Conservation (phyloP, 92 coral and sea anemone genomes). For the Heliopora coerulea region DNA sequence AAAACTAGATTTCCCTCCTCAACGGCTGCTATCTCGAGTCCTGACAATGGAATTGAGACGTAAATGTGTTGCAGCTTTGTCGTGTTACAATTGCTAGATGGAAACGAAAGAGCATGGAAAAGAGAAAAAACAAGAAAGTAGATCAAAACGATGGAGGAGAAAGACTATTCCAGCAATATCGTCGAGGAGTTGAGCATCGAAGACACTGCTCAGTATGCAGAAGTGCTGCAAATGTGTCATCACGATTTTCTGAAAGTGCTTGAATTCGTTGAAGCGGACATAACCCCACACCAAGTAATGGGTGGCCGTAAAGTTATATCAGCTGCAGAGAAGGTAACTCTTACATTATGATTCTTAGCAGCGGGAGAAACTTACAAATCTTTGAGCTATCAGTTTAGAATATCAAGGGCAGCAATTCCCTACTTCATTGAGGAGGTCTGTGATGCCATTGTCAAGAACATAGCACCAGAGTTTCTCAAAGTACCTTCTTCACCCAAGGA, state of each 20-base stretch:
- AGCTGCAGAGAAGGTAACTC: constrained; percentile 52
- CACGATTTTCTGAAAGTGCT: constrained; percentile 43
- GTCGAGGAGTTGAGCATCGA: constrained; percentile 52
- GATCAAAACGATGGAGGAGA: constrained; percentile 53
- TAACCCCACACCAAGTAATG: constrained; percentile 35
- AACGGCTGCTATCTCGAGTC: too few relatives aligned
- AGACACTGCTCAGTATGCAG: constrained; percentile 54
- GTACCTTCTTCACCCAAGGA: constrained; percentile 10
- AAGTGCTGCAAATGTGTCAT: constrained; percentile 53
- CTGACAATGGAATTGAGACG: too few relatives aligned
- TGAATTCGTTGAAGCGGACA: constrained; percentile 34
- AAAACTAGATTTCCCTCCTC: too few relatives aligned
- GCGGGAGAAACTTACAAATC: constrained; percentile 49
- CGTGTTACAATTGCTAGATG: not conserved
- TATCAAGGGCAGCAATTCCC: constrained; percentile 39
- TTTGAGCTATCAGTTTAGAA: constrained; percentile 40
- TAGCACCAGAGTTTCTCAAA: constrained; percentile 3
- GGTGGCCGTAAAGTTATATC: constrained; percentile 50
- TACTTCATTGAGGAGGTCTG: constrained; percentile 50
- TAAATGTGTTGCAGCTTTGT: not conserved
- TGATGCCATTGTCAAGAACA: constrained; percentile 35
- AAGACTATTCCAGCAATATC: constrained; percentile 53
- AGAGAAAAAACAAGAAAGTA: constrained; percentile 45
- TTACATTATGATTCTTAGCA: constrained; percentile 43
- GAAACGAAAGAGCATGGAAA: constrained; percentile 6